Evolutionary conservation across 37 sponge, comb jelly and placozoan species (phyloP).

Genomic region (Cladorhizidae sp.): DNA sequence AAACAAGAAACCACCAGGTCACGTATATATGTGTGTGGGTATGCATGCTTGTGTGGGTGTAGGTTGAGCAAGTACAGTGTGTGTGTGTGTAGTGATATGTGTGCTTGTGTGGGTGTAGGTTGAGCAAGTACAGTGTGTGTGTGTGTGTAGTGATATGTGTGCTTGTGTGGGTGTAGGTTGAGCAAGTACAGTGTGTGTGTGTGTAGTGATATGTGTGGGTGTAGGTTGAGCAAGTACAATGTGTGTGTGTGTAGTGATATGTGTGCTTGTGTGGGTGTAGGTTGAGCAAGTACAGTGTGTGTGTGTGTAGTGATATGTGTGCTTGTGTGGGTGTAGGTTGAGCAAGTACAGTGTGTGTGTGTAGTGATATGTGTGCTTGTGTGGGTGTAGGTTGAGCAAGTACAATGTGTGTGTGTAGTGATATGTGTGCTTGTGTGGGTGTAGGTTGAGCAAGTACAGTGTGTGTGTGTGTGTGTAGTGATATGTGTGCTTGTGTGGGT

Average conservation of each 20-base stretch:
- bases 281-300: constrained; percentile 43
- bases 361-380: background rate
- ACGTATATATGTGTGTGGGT: background rate
- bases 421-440: background rate
- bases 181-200: constrained; percentile 37
- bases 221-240: constrained; percentile 57
- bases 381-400: background rate
- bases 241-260: background rate
- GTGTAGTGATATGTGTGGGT: background rate
- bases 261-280: constrained; percentile 10
- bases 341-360: constrained; percentile 21
- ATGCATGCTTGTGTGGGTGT: background rate
- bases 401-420: background rate
- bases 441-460: too few species aligned
- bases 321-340: background rate
- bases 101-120: background rate
- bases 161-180: too few species aligned
- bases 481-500: background rate
- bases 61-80: background rate
- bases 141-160: background rate
- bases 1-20: constrained; percentile 78
- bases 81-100: background rate
- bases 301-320: background rate
- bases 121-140: background rate
- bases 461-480: background rate